Conservation (phyloP, 2,113 vertebrate species). For the Mormyrus lacerda region DNA sequence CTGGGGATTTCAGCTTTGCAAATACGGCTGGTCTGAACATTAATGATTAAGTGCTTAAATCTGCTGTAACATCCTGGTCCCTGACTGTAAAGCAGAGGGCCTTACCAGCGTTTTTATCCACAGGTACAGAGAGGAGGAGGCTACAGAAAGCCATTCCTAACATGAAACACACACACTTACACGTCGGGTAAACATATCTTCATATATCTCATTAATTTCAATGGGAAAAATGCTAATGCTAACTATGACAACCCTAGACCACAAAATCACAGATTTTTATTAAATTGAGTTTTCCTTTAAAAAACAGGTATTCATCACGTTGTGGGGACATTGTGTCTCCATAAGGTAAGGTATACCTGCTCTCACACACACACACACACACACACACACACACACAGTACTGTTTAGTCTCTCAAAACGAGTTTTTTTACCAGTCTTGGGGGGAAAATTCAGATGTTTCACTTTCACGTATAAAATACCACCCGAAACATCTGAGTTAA, state of each 20-base stretch:
- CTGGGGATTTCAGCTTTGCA: constrained; percentile 29
- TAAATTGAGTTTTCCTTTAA: too few relatives aligned
- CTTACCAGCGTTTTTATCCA: not conserved
- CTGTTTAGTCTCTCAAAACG: not conserved
- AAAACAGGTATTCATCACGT: too few relatives aligned
- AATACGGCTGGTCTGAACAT: constrained; percentile 31
- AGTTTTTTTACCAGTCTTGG: not conserved
- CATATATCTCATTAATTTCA: not conserved
- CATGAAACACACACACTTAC: not conserved
- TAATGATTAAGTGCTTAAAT: constrained; percentile 22
- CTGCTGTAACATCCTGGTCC: constrained; percentile 4
- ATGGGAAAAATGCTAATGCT: too few relatives aligned
- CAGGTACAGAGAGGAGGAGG: not conserved
- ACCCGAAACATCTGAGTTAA: not conserved
- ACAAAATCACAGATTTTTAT: too few relatives aligned
- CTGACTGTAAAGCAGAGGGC: not conserved
- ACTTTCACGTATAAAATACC: not conserved
- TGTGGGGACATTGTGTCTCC: too few relatives aligned
- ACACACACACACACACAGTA: not conserved
- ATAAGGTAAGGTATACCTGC: too few relatives aligned
- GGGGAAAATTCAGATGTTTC: not conserved
- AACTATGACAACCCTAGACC: too few relatives aligned
- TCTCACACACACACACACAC: not conserved
- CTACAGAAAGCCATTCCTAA: not conserved
- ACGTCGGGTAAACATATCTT: too few relatives aligned